Conservation (phyloP, 2,113 vertebrate species). For the Eudorcas thomsonii region DNA sequence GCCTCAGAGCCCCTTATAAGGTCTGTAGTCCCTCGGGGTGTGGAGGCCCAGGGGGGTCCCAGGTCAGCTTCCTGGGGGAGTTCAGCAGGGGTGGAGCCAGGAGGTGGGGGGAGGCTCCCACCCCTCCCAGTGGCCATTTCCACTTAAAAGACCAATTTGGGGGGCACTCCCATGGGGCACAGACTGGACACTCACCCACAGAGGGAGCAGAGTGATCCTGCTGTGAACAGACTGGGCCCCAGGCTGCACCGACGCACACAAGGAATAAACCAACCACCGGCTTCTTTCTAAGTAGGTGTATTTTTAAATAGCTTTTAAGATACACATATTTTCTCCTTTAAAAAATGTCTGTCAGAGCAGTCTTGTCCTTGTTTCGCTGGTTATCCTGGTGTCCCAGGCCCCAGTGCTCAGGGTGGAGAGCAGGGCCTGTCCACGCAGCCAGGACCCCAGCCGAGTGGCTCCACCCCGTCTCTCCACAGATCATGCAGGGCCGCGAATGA, state of each 20-base stretch:
- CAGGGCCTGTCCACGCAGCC: fast-evolving
- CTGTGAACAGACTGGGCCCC: neutral
- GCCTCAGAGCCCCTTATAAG: neutral
- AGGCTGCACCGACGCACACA: neutral
- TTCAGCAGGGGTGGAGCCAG: neutral
- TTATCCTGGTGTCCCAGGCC: constrained; percentile 42
- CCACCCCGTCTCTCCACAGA: constrained; percentile 72
- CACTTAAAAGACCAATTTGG: neutral
- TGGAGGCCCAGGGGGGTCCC: neutral
- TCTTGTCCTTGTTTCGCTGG: constrained; percentile 54
- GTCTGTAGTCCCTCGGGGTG: neutral
- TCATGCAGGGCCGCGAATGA: constrained; percentile 72
- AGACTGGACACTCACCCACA: neutral
- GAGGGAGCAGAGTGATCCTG: neutral
- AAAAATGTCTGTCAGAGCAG: constrained; percentile 49
- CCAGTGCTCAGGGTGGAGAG: neutral
- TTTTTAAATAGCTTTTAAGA: constrained; percentile 78
- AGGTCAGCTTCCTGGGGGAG: neutral
- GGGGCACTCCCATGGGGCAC: neutral
- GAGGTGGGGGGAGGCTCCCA: neutral
- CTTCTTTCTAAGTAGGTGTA: constrained; percentile 74
- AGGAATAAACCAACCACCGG: constrained; percentile 52
- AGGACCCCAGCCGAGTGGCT: neutral
- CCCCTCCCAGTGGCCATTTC: neutral
- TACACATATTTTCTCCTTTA: constrained; percentile 69